Base-by-base conservation (phyloP, 2,797 vertebrate species). In the Varecia variegata region DNA sequence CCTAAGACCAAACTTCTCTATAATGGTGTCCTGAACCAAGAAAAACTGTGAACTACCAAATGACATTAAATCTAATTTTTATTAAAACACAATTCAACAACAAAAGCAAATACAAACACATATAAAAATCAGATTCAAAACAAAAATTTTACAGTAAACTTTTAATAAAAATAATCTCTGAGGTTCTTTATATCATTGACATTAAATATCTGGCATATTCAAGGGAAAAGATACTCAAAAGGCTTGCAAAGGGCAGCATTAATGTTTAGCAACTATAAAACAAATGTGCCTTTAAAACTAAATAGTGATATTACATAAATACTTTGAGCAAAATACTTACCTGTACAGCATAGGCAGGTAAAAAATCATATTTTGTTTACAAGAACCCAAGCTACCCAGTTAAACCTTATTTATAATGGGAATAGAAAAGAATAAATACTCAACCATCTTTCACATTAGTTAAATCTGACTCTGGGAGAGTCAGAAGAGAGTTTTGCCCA, bases 1-100 rank as follows among this genome's bases (percentile, higher is more conserved):
- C 79, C 79, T 97, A 97, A 95, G 95, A 96, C 93, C 92, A 90
- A 62, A 90, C 86, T 74, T 74, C 68, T 79, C 54, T 83, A 58
- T 79, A 89, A 82, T 83, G 54, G 97, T 82, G 90, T 27, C 52
- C 18, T 58, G 67, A 73, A 56, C 14, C 68, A 96, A 95, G 77
- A 92, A 82, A 92, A 62, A 54, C 50, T 40, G 20, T 32, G 60
- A 77, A 62, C 2, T n/a, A 21, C 12, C 18, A 9, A 56, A 94
- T 89, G 50, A 68, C 25, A 68, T 17, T 68, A 70, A 77, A 82
- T 71, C 32, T 88, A 25, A 79, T n/a, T 80, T 77, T 77, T 40
- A 47, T 13, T 70, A 74, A 92, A 92, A 58, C 21, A 76, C 25
- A 50, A 86, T 83, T 70, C 60, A 82, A 88, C 43, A 43, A 38